A percentile compares a stretch with the other conserved stretches of the same genome.
phyloP scores from a whole-genome alignment of 2,888 invertebrate genomes.

The Tachina grossa region DNA sequence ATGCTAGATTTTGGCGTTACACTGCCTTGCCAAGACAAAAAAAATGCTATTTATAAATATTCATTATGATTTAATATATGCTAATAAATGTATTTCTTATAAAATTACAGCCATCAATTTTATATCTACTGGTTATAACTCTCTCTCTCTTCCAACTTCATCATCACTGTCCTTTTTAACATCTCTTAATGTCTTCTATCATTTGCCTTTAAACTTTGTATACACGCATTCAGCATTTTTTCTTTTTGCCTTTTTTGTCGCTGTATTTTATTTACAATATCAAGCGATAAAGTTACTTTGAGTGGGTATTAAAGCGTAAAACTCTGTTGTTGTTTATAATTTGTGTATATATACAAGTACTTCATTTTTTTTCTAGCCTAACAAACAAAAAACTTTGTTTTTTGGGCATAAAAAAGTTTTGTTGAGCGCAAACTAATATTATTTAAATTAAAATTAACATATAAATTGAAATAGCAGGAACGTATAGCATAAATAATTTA shows the following conservation, averaged over 20 bases:
- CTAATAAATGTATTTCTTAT: constrained; percentile 13
- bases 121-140: constrained; percentile 7
- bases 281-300: constrained; percentile 22
- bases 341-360: neutral
- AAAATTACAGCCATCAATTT: constrained; percentile 22
- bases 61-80: constrained; percentile 10
- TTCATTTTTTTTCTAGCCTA: constrained; percentile 1
- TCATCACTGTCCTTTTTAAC: neutral
- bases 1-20: neutral
- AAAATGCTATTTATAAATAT: neutral
- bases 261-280: neutral
- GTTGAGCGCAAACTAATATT: constrained; percentile 27
- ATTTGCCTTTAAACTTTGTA: constrained; percentile 12
- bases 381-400: constrained; percentile 3
- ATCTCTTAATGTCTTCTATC: constrained; percentile 1
- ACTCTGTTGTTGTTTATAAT: constrained; percentile 24
- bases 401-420: constrained; percentile 8
- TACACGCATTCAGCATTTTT: neutral
- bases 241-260: neutral
- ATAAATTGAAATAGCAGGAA: constrained; percentile 48
- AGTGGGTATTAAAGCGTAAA: constrained; percentile 53
- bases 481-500: constrained; percentile 24
- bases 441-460: constrained; percentile 55
- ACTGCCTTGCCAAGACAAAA: neutral
- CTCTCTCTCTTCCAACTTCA: neutral